Evolutionary conservation across 1,140 invertebrate species (phyloP), one percentile per base, ranked within the genome.

Genomic region (Leptopilina boulardi): DNA sequence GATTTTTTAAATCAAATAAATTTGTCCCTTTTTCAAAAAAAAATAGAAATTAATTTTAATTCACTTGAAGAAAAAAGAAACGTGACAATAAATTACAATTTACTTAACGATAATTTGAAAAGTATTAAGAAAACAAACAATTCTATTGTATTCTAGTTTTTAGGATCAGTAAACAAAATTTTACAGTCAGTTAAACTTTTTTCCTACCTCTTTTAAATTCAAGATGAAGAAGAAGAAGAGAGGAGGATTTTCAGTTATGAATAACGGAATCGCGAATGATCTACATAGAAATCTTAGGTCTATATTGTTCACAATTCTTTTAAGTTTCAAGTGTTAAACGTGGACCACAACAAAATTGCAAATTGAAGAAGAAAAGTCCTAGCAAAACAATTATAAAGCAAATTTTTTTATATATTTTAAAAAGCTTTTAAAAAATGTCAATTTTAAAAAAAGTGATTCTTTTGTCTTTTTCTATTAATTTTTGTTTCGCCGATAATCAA

Each of bases 221-320:
- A 42, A 10, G 15, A 77, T n/a, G n/a, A n/a, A n/a, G n/a, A n/a
- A n/a, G n/a, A n/a, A n/a, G 76, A 8, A 38, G 72, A 77, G 59
- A 71, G 71, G 77, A 83, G 74, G 51, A 77, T 74, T 71, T 74
- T 72, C 83, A 81, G 81, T 84, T 83, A 77, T 59, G 47, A 77
- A 23, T 83, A 83, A 85, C 83, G 83, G 83, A 74, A 72, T 77
- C 42, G 18, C 23, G 21, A n/a, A 18, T 21, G 73, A 76, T 80
- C 77, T 30, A 66, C 59, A 66, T 66, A 30, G 59, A 66, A 66
- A 66, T 26, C 59, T n/a, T 66, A 34, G n/a, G 15, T 51, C 47
- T 2, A 18, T 51, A 18, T 51, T 18, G 47, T 51, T 2, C 15
- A 18, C n/a, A 8, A 51, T n/a, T 18, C 47, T 51, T 51, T 51